Evolutionary conservation across 2,888 invertebrate genomes (phyloP), one percentile per base, ranked within the genome.

Genomic region (Cheilosia pagana): DNA sequence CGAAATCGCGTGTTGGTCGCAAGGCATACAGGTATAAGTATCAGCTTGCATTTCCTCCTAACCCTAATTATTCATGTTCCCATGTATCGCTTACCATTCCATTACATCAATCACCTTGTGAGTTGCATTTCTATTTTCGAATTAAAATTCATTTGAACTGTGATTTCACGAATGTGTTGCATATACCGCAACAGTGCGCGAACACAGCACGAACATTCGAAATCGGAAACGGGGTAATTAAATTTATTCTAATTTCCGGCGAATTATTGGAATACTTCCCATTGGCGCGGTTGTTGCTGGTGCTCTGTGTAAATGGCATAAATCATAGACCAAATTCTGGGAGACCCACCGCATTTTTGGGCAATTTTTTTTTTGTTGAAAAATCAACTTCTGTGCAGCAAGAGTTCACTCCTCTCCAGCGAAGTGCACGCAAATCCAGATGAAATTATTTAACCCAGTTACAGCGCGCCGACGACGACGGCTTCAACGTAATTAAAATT

Each of bases 161-260:
- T 75, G 78, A 83, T 83, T 70, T 75, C 59, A 65, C 53, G 72
- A 68, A 43, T 70, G 48, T 35, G 16, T 16, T 8, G 12, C 57
- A 2, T 39, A 55, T 39, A 55, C 21, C 28, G 10, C 19, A 14
- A 1, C 4, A 57, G 12, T 12, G 19, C 21, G 1, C 53, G 5
- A 7, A 10, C n/a, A 16, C 16, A 45, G 28, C 55, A 63, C 45
- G 63, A 41, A 39, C 21, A 41, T 12, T 57, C 70, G 16, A 45
- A 59, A 75, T 75, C 74, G 78, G 78, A 83, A 83, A 52, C 52
- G 67, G 60, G 63, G 35, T 71, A 81, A 85, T 76, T 81, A 71
- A 65, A 70, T 85, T 43, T 53, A 79, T 85, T 85, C 79, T 57
- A 79, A 81, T 76, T 85, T 85, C 85, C 85, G 79, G 85, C 60